Conservation (phyloP, 2,113 vertebrate genomes). For the Strix aluco region DNA sequence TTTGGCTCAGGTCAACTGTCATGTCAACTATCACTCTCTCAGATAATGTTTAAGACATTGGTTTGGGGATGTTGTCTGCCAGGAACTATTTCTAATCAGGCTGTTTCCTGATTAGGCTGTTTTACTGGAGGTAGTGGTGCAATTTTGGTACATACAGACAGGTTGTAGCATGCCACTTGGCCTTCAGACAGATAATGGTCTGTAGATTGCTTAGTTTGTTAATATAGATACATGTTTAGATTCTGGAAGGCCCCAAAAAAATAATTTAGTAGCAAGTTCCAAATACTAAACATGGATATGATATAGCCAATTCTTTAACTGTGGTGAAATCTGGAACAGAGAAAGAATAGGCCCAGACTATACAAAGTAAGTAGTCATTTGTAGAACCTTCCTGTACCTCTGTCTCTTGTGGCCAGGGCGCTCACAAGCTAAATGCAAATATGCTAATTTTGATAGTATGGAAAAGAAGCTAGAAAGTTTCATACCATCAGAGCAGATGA, state of each 20-base stretch:
- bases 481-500: not conserved
- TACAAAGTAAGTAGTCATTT: not conserved
- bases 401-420: not conserved
- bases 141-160: not conserved
- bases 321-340: not conserved
- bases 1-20: not conserved
- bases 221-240: not conserved
- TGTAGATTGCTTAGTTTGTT: not conserved
- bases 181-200: not conserved
- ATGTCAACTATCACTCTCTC: not conserved
- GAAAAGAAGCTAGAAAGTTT: not conserved
- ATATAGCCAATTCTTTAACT: not conserved
- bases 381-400: not conserved
- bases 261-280: not conserved
- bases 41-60: not conserved
- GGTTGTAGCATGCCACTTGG: not conserved
- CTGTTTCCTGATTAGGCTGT: not conserved
- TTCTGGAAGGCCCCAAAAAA: not conserved
- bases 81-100: not conserved
- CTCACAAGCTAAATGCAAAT: not conserved
- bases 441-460: not conserved
- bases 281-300: not conserved
- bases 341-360: not conserved
- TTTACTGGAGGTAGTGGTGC: not conserved
- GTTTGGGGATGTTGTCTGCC: not conserved